Base-by-base conservation (phyloP, 2,113 vertebrate species). In the Lontra canadensis region DNA sequence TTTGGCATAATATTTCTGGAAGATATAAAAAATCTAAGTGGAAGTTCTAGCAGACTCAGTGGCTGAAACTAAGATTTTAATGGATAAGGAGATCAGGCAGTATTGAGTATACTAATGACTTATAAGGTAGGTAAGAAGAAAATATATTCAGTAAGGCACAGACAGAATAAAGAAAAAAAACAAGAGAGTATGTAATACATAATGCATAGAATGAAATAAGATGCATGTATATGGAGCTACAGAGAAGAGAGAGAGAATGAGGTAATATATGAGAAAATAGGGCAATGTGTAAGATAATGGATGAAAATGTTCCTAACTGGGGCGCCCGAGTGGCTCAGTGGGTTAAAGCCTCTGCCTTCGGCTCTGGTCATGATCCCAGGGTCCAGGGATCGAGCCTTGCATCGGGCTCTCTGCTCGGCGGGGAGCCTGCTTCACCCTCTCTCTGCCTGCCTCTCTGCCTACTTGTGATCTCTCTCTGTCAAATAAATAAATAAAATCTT, bases 161-260 rank as follows among this genome's bases (percentile, higher is more conserved):
- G 29, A 92, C 57, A 92, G 39, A 82, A 93, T 96, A 67, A 78
- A 69, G 31, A 57, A 84, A 85, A 85, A 44, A 76, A 65, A 42
- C 39, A 42, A 42, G 31, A 63, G 18, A 3, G 1, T 39, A 49
- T 82, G 25, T 83, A 47, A 67, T 76, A 31, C 3, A 47, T 26
- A 69, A 59, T 39, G 7, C 7, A 57, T 42, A 39, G 78, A 93
- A 76, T 78, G 36, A 47, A 23, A 61, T 44, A 81, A n/a, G 9
- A 14, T 69, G 79, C 7, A 42, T 36, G 52, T 86, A 20, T 26
- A 55, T 61, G 74, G 52, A 81, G 12, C 63, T 74, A 12, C 29
- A 88, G 71, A 39, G 42, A 69, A 92, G 65, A 73, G 4, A 73
- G 61, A 63, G 76, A 88, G 52, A 79, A 92, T 71, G n/a, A 73